Evolutionary conservation across 2,888 invertebrate genomes (phyloP), one percentile per base, ranked within the genome.

Genomic region (Agrilus cyanescens): DNA sequence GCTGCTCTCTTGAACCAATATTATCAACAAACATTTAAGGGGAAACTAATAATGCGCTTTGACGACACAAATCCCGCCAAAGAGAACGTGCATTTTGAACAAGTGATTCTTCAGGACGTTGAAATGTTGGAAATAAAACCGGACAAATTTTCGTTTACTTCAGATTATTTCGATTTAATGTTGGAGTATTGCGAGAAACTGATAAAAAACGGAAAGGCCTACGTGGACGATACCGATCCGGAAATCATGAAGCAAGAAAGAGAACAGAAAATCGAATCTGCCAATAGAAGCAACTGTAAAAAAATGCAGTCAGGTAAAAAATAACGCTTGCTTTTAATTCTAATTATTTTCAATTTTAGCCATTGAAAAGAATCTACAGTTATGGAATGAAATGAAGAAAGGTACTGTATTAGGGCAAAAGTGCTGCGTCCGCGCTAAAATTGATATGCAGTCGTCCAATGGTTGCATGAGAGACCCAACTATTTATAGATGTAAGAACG

Each of bases 11-110:
- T 99, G 12, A 99, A 99, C 69, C 96, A 97, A 63, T 90, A 97
- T 69, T 99, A 99, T 60, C 91, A 94, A 52, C 77, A 83, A 57
- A 75, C 81, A 1, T 98, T 95, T 66, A 71, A 96, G 58, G 98
- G 98, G 0, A 86, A 85, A 61, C 76, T 98, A 0, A 86, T 99
- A 47, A 93, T 99, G 94, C 78, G 98, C 51, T 99, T 99, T 65
- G 98, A 99, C 68, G 98, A 99, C 64, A 99, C 98, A 4, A 99
- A 99, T 70, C 98, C 98, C 4, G 97, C 95, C 12, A 98, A 98
- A 63, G 98, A 98, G 62, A 90, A 93, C 57, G 85, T 84, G 1
- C 89, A 97, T 52, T 99, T 94, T 70, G 98, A 98, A 63, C 81
- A 95, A 73, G 95, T 93, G 0, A 99, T 99, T 57, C 67, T 96